Conservation (phyloP, 2,888 invertebrate species). For the Parelbella ahira region DNA sequence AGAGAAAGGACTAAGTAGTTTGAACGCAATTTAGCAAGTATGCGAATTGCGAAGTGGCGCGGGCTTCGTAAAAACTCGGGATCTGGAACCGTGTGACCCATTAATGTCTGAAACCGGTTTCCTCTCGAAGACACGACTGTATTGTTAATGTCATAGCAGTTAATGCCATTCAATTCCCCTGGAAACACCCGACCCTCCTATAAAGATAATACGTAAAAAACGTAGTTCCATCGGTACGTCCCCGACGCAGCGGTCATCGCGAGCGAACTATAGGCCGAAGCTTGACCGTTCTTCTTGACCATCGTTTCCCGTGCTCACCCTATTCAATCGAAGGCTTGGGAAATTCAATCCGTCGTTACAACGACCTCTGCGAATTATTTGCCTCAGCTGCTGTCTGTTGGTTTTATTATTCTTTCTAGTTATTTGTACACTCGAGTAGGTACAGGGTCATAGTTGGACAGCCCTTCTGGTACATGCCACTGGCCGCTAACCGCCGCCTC, state of each 20-base stretch:
- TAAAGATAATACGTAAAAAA: constrained; percentile 71
- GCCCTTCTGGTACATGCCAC: no score
- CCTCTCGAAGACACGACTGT: constrained; percentile 68
- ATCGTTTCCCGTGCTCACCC: constrained; percentile 49
- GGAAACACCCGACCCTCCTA: constrained; percentile 68
- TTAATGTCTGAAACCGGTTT: constrained; percentile 77
- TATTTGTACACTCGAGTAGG: no score
- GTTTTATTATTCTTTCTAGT: constrained; percentile 32
- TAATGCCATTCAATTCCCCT: constrained; percentile 72
- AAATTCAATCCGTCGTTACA: constrained; percentile 45
- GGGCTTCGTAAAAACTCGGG: constrained; percentile 64
- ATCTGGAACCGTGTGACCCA: constrained; percentile 78
- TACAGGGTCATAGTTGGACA: no score
- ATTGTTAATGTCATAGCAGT: constrained; percentile 73
- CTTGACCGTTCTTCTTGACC: constrained; percentile 70
- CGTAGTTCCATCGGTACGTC: constrained; percentile 66
- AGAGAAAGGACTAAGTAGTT: constrained; percentile 21
- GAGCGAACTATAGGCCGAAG: constrained; percentile 57
- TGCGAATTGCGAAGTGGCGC: constrained; percentile 39
- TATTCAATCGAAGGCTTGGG: constrained; percentile 51
- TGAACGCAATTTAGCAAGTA: constrained; percentile 22
- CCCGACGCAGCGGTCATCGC: constrained; percentile 58
- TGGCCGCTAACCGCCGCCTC: no score
- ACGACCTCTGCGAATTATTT: constrained; percentile 48
- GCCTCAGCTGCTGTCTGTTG: constrained; percentile 42